These are phyloP conservation scores for Chaetura pelagica DNA, from an alignment of 2,113 vertebrate species.

Conservation along the genomic window DNA sequence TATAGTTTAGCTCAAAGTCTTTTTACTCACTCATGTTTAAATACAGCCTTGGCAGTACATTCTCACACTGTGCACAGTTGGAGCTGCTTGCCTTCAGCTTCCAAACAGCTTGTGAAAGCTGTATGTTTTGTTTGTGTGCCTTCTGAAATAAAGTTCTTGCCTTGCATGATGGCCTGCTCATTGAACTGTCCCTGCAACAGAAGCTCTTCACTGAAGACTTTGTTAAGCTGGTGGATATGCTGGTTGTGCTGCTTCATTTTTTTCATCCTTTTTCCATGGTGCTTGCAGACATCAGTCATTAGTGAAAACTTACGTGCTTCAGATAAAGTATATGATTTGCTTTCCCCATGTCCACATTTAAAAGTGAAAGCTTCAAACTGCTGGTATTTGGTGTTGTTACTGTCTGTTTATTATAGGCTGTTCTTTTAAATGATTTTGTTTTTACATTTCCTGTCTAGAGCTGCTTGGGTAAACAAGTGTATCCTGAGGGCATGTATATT, in stretches of 20 bases:
- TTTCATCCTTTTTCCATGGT: neutral
- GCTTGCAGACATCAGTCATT: neutral
- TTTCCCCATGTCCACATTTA: neutral
- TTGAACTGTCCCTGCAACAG: neutral
- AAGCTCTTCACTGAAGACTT: neutral
- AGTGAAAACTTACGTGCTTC: neutral
- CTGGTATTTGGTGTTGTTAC: neutral
- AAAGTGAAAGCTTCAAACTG: neutral
- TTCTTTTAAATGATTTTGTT: neutral
- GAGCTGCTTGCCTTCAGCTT: neutral
- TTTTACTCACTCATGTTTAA: neutral
- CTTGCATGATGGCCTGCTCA: accelerated
- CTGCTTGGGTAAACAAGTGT: neutral
- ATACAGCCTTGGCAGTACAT: neutral
- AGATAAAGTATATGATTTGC: neutral
- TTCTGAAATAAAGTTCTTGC: neutral
- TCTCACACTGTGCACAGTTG: neutral
- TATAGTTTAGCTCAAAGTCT: neutral
- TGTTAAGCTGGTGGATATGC: neutral
- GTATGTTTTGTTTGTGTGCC: neutral
- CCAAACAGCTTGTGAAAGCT: neutral
- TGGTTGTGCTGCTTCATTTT: neutral
- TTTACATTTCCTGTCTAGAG: neutral
- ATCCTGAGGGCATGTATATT: neutral
- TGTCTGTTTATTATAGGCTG: neutral